Percentiles rank a stretch among this genome's conserved stretches.
These are phyloP conservation scores for Apeira syringaria DNA, from an alignment of 2,888 invertebrate species.

Conservation along the genomic window DNA sequence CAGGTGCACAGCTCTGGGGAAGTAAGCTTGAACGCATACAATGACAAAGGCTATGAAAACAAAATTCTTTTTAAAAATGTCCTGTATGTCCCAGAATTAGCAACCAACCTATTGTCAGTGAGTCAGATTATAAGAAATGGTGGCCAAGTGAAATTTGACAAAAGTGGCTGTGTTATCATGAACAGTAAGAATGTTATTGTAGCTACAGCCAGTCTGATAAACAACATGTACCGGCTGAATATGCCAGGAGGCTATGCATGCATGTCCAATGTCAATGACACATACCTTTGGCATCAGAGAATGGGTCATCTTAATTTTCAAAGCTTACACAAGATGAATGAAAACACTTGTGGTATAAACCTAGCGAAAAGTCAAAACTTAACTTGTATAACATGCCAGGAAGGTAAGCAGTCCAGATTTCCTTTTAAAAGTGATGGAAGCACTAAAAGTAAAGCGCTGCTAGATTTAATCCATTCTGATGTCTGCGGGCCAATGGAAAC, in stretches of 20 bases:
- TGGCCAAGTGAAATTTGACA: neutral
- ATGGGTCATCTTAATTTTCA: conserved; percentile 32
- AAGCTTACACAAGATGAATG: conserved; percentile 27
- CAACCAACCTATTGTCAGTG: conserved; percentile 32
- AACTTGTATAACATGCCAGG: conserved; percentile 23
- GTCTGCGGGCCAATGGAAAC: conserved; percentile 34
- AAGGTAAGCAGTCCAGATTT: conserved; percentile 29
- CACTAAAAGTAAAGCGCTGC: conserved; percentile 13
- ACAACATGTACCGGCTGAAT: too few relatives aligned
- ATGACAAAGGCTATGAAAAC: neutral
- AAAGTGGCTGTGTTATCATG: neutral
- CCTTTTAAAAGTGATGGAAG: conserved; percentile 27
- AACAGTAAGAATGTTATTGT: too few relatives aligned
- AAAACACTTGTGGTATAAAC: conserved; percentile 26
- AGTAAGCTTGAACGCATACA: neutral
- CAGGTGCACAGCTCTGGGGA: neutral
- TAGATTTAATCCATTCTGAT: conserved; percentile 29
- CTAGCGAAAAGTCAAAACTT: neutral
- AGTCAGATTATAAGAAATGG: conserved; percentile 20
- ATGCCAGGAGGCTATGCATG: too few relatives aligned
- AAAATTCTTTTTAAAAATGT: conserved; percentile 26
- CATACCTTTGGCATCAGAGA: conserved; percentile 22
- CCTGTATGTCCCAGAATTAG: conserved; percentile 31
- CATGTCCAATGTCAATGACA: too few relatives aligned
- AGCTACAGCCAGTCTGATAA: too few relatives aligned